These are phyloP conservation scores for Synergus laeviventris DNA, from an alignment of 2,888 invertebrate genomes.

Conservation along the genomic window DNA sequence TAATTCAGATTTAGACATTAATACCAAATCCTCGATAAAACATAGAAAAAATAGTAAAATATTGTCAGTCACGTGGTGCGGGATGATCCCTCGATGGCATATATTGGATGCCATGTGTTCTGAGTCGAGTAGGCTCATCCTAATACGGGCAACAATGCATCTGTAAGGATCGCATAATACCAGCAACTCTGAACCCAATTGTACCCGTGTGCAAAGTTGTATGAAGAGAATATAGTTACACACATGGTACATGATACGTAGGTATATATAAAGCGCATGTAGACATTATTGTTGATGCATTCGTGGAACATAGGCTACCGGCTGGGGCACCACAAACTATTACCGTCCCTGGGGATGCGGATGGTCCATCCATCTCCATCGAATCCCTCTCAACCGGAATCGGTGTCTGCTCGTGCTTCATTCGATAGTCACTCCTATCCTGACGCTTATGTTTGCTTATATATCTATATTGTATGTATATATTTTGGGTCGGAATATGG, in stretches of 20 bases:
- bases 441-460: slow-evolving; percentile 46
- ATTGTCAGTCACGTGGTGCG: slow-evolving; percentile 14
- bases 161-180: slow-evolving; percentile 36
- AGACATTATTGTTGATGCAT: slow-evolving; percentile 41
- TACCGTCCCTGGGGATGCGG: slow-evolving; percentile 71
- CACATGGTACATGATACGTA: slow-evolving; percentile 24
- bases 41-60: background rate
- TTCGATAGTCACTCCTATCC: slow-evolving; percentile 59
- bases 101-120: slow-evolving; percentile 73
- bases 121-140: slow-evolving; percentile 73
- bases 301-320: slow-evolving; percentile 39
- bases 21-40: background rate
- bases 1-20: too few species aligned
- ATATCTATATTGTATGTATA: slow-evolving; percentile 9
- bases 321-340: slow-evolving; percentile 61
- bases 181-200: slow-evolving; percentile 25
- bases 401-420: slow-evolving; percentile 60
- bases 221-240: slow-evolving; percentile 7
- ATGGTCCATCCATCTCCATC: slow-evolving; percentile 74
- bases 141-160: slow-evolving; percentile 70
- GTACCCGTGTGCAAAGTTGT: slow-evolving; percentile 29
- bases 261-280: slow-evolving; percentile 9
- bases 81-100: slow-evolving; percentile 58
- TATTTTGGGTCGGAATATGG: slow-evolving; percentile 12
- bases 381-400: slow-evolving; percentile 73